Evolutionary conservation across 92 coral and sea anemone species (phyloP).

Genomic region (Montipora capitata): DNA sequence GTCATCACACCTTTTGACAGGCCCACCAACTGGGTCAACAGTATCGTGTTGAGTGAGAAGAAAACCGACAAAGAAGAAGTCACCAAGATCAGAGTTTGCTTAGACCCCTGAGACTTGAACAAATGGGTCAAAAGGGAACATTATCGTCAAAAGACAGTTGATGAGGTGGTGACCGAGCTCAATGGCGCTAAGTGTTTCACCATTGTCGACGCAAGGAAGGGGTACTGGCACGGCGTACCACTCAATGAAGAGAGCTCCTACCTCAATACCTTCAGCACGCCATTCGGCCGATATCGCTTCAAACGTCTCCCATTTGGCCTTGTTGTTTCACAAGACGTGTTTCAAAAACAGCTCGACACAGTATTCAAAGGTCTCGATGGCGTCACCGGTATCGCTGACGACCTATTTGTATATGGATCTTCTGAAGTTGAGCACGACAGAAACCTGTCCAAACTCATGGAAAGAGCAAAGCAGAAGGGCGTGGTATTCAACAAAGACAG

Average conservation of each 20-base stretch:
- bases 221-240: slow-evolving; percentile 64
- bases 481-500: too few relatives aligned
- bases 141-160: slow-evolving; percentile 47
- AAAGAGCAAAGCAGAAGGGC: not conserved
- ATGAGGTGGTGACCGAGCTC: slow-evolving; percentile 64
- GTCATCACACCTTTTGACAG: slow-evolving; percentile 6
- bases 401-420: slow-evolving; percentile 54
- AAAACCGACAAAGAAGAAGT: slow-evolving; percentile 56
- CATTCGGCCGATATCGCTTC: slow-evolving; percentile 45
- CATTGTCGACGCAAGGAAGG: slow-evolving; percentile 74
- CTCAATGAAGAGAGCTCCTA: slow-evolving; percentile 55
- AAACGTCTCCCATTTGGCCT: slow-evolving; percentile 73
- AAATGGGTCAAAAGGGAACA: slow-evolving; percentile 60
- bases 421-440: slow-evolving; percentile 7
- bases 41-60: slow-evolving; percentile 21
- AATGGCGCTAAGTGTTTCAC: slow-evolving; percentile 65
- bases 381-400: slow-evolving; percentile 47
- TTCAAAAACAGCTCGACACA: slow-evolving; percentile 67
- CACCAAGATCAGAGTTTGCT: slow-evolving; percentile 61
- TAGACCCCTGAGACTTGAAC: slow-evolving; percentile 56
- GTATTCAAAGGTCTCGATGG: slow-evolving; percentile 60
- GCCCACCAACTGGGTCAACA: slow-evolving; percentile 41
- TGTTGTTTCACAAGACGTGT: slow-evolving; percentile 72
- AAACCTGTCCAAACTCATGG: slow-evolving; percentile 31
- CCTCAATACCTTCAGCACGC: slow-evolving; percentile 56